Evolutionary conservation across 1,140 invertebrate species (phyloP).

Genomic region (Zaprionus inermis): DNA sequence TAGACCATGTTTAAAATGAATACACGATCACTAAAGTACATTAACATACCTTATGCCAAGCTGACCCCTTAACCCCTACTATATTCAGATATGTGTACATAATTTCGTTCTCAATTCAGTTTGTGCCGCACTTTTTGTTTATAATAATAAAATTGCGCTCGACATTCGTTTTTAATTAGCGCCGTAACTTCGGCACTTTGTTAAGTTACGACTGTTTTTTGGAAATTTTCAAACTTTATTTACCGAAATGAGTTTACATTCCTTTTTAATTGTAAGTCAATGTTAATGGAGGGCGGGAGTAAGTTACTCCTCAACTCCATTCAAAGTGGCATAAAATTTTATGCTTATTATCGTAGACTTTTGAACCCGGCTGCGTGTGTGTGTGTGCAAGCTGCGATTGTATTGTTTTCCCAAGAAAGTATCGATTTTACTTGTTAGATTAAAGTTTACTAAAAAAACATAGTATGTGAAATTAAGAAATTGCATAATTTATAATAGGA

Average conservation of each 20-base stretch:
- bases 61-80: no score
- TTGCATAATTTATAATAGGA: background rate
- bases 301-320: constrained; percentile 27
- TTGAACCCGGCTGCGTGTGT: constrained; percentile 6
- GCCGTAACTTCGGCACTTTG: constrained; percentile 32
- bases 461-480: background rate
- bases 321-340: constrained; percentile 36
- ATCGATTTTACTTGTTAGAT: constrained; percentile 2
- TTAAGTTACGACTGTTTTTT: constrained; percentile 32
- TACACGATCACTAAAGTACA: no score
- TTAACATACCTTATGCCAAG: no score
- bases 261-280: constrained; percentile 25
- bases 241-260: constrained; percentile 36
- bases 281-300: constrained; percentile 7
- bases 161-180: constrained; percentile 27
- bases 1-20: no score
- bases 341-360: constrained; percentile 25
- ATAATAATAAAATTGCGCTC: background rate
- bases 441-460: background rate
- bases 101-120: background rate
- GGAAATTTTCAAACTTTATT: constrained; percentile 38
- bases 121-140: background rate
- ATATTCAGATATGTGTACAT: no score
- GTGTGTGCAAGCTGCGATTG: background rate
- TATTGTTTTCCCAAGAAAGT: constrained; percentile 2